A percentile compares a stretch with the other conserved stretches of the same genome.
Evolutionary conservation across 2,888 invertebrate genomes (phyloP).

Genomic region (Drosophila pseudotakahashii): DNA sequence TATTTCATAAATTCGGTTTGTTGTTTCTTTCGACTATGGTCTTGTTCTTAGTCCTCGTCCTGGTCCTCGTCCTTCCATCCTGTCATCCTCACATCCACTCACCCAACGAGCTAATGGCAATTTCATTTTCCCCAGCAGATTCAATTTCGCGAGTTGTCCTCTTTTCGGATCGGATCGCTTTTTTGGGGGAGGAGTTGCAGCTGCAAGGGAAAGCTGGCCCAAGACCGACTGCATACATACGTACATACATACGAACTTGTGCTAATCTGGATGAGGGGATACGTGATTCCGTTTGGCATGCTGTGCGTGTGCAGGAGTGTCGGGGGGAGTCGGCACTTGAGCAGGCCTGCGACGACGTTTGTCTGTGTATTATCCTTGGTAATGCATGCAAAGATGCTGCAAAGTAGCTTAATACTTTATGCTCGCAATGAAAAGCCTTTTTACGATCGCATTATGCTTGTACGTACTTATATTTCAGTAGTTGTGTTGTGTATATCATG

Average conservation of each 20-base stretch:
- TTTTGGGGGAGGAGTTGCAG: not conserved
- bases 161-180: not conserved
- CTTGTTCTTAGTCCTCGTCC: constrained; percentile 5
- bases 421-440: constrained; percentile 81
- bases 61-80: not conserved
- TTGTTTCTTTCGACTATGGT: constrained; percentile 7
- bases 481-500: constrained; percentile 28
- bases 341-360: constrained; percentile 46
- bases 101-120: constrained; percentile 57
- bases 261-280: constrained; percentile 21
- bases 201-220: too few relatives aligned
- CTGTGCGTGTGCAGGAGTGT: constrained; percentile 1
- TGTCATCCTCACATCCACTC: not conserved
- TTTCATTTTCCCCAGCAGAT: constrained; percentile 67
- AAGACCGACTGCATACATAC: not conserved
- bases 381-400: constrained; percentile 81
- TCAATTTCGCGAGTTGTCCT: constrained; percentile 72
- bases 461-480: constrained; percentile 73
- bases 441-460: constrained; percentile 82
- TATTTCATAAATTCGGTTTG: constrained; percentile 36
- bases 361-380: constrained; percentile 74
- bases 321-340: not conserved
- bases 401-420: constrained; percentile 82
- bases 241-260: not conserved
- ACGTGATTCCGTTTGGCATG: constrained; percentile 12